Evolutionary conservation across 2,113 vertebrate genomes (phyloP).

Genomic region (Trematocara macrostoma): DNA sequence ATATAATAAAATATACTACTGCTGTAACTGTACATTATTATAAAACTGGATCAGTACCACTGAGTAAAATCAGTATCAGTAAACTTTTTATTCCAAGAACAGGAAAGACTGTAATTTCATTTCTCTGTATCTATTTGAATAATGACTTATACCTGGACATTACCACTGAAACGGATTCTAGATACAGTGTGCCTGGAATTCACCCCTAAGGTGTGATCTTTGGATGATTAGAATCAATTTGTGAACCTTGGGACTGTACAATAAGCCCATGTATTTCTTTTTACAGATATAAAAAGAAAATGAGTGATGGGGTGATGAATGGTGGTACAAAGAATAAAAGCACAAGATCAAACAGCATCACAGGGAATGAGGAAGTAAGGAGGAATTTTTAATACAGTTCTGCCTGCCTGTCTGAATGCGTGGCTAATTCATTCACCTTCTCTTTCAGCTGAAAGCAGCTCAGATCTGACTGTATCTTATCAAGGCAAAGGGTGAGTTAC

Average conservation of each 20-base stretch:
- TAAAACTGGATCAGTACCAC: background rate
- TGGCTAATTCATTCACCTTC: slow-evolving; percentile 24
- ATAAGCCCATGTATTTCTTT: background rate
- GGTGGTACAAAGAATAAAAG: slow-evolving; percentile 4
- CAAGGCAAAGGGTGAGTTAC: slow-evolving; percentile 20
- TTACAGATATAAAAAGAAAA: background rate
- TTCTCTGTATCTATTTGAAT: background rate
- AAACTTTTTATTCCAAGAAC: background rate
- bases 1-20: background rate
- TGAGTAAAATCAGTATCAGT: background rate
- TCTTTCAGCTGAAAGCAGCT: background rate
- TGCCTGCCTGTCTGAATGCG: background rate
- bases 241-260: background rate
- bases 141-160: slow-evolving; percentile 1
- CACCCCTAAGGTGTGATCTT: background rate
- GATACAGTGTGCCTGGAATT: background rate
- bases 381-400: slow-evolving; percentile 17
- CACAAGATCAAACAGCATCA: slow-evolving; percentile 46
- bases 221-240: slow-evolving; percentile 19
- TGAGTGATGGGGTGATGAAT: slow-evolving; percentile 7
- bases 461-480: background rate
- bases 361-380: slow-evolving; percentile 37
- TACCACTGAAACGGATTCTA: slow-evolving; percentile 4
- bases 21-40: background rate
- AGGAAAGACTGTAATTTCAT: background rate